These are phyloP conservation scores for Drosophila bifasciata DNA, from an alignment of 1,140 invertebrate genomes.

Conservation along the genomic window DNA sequence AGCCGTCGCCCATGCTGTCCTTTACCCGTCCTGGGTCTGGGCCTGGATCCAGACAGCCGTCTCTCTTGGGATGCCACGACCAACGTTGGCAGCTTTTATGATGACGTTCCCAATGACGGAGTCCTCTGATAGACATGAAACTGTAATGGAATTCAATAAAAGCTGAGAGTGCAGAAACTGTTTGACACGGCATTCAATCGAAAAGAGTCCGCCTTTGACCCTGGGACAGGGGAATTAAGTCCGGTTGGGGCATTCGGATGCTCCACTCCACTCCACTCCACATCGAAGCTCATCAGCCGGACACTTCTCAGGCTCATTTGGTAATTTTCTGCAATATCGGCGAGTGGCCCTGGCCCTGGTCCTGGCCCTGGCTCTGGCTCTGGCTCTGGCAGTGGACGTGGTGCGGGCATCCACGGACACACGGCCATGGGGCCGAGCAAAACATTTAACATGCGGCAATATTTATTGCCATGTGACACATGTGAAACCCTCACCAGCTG, in stretches of 20 bases:
- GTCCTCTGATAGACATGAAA: constrained; percentile 61
- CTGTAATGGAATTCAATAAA: constrained; percentile 82
- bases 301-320: constrained; percentile 73
- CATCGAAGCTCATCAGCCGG: constrained; percentile 38
- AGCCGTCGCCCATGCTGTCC: background rate
- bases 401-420: background rate
- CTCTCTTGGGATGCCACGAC: no score
- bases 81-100: constrained; percentile 50
- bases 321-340: constrained; percentile 74
- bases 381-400: constrained; percentile 10
- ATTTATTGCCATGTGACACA: constrained; percentile 56
- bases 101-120: constrained; percentile 55
- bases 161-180: constrained; percentile 77
- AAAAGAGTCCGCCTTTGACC: background rate
- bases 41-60: no score
- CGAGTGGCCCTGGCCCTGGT: constrained; percentile 26
- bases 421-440: constrained; percentile 23
- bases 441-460: constrained; percentile 64
- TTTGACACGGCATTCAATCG: constrained; percentile 67
- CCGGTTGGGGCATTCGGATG: constrained; percentile 1
- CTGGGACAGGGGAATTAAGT: constrained; percentile 9
- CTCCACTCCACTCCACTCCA: background rate
- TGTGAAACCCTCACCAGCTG: background rate
- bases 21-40: background rate
- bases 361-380: no score